Base-by-base conservation (phyloP, 2,888 invertebrate species). In the Sisyra terminalis region DNA sequence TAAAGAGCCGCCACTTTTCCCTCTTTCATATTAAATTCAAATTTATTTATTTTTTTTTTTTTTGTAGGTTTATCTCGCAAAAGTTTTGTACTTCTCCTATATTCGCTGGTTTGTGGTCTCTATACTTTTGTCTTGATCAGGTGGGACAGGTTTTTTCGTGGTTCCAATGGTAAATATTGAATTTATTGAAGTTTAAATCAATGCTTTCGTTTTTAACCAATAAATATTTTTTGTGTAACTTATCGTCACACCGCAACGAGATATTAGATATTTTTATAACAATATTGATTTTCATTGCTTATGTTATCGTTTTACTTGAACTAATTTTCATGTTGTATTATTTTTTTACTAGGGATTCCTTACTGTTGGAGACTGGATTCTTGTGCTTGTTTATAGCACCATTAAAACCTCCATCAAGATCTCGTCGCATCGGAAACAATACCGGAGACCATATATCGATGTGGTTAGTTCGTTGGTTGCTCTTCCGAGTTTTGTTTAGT, bases 51-150 rank as follows among this genome's bases (percentile, higher is more conserved):
- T 35, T 43, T 48, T 42, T 38, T 45, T 51, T 53, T 45, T 42
- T 45, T 55, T 58, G 15, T 54, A 75, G 75, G 44, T 71, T 76
- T 53, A 58, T 75, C 14, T 71, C 72, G 1, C 71, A 73, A 52
- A 70, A 63, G 51, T 70, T 66, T 51, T 74, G 75, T 51, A 66
- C 70, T 3, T 65, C 72, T 32, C 67, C 75, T 16, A 60, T 70
- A 34, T 83, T 78, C 58, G 65, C 70, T 15, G 57, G 69, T 3
- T 60, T 84, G 17, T 83, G 81, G 79, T 64, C 71, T 11, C 57
- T 78, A 2, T 85, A 83, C 58, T 75, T 74, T 52, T 83, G 83
- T 0, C 56, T 83, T n/a, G 78, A 74, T 53, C 78, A 81, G 65
- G 71, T 83, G 49, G 82, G 82, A 11, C 79, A 80, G 59, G 71